phyloP scores from a whole-genome alignment of 2,113 vertebrate species.

The Corythaixoides concolor region DNA sequence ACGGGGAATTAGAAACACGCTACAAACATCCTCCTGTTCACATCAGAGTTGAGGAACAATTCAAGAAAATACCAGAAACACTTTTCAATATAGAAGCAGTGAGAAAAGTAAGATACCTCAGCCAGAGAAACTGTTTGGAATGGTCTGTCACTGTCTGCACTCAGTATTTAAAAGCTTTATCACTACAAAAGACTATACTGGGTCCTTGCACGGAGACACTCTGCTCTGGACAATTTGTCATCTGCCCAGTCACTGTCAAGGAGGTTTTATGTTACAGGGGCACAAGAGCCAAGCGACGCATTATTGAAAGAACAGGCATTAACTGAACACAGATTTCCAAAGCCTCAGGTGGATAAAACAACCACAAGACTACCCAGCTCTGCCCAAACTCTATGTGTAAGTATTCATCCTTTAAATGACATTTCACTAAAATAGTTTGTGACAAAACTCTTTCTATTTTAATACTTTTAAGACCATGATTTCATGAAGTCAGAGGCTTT shows the following conservation, averaged over 20 bases:
- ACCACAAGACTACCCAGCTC: not conserved
- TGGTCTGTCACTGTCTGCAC: not conserved
- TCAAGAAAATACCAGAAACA: constrained; percentile 1
- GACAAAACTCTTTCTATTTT: not conserved
- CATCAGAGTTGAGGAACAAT: not conserved
- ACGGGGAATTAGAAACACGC: not conserved
- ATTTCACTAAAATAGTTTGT: not conserved
- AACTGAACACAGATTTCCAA: not conserved
- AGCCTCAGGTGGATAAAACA: not conserved
- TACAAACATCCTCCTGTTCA: constrained; percentile 14
- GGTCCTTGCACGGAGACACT: not conserved
- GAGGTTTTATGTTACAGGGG: not conserved
- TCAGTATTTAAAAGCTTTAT: not conserved
- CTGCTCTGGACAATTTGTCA: not conserved
- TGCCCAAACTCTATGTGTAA: not conserved
- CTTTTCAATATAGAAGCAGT: not conserved
- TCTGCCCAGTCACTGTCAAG: not conserved
- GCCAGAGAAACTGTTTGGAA: not conserved
- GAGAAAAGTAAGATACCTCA: not conserved
- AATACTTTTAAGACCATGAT: fast-evolving
- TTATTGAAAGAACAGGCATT: not conserved
- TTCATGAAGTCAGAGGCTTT: not conserved
- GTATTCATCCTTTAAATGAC: not conserved
- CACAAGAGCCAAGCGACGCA: not conserved
- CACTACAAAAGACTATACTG: not conserved